These are phyloP conservation scores for Trichonephila inaurata DNA, from an alignment of 1,140 invertebrate genomes.

Conservation along the genomic window DNA sequence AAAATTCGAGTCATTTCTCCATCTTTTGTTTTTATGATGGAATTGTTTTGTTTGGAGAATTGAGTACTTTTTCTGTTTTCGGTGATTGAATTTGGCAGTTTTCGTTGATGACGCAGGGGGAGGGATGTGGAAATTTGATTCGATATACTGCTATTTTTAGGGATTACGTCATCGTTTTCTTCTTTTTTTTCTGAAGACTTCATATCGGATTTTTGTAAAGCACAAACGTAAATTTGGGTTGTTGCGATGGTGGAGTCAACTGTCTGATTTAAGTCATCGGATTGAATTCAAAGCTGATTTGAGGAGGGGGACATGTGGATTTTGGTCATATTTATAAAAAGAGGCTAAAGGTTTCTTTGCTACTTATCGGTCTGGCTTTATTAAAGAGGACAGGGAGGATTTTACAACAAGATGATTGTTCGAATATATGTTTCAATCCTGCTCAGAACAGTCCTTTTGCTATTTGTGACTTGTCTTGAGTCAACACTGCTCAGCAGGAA, in stretches of 20 bases:
- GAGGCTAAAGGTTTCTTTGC: too few species aligned
- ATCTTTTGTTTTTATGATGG: conserved; percentile 35
- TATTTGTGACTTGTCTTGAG: too few species aligned
- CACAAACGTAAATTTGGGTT: background rate
- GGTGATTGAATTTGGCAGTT: conserved; percentile 46
- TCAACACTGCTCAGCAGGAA: too few species aligned
- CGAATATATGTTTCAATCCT: too few species aligned
- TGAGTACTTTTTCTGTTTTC: conserved; percentile 9
- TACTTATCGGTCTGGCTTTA: too few species aligned
- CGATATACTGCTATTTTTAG: conserved; percentile 30
- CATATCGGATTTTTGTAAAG: background rate
- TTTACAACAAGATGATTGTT: too few species aligned
- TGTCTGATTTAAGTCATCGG: too few species aligned
- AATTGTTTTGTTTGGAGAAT: conserved; percentile 56
- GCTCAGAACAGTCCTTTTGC: too few species aligned
- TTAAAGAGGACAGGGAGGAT: too few species aligned
- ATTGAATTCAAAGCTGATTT: too few species aligned
- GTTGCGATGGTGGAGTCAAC: background rate
- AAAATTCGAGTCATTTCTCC: background rate
- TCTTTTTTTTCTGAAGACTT: background rate
- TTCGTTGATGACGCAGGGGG: background rate
- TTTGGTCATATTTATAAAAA: too few species aligned
- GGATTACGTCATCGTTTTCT: background rate
- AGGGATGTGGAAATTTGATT: conserved; percentile 9
- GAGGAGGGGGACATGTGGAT: too few species aligned